phyloP scores from a whole-genome alignment of 2,888 invertebrate species.

The Drosophila infuscata region DNA sequence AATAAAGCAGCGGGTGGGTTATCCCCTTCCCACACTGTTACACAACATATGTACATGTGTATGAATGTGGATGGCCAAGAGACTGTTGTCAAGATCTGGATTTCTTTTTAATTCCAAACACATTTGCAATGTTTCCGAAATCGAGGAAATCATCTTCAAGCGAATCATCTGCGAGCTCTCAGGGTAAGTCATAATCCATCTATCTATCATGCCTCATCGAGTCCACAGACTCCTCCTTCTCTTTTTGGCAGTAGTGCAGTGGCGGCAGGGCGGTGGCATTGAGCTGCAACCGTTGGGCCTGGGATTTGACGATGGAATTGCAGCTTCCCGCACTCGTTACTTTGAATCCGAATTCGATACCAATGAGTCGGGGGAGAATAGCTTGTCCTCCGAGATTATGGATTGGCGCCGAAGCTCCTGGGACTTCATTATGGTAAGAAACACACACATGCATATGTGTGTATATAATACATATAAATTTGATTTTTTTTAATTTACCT shows the following conservation, averaged over 20 bases:
- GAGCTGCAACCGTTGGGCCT: not conserved
- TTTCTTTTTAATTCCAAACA: not conserved
- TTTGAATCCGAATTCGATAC: slow-evolving; percentile 30
- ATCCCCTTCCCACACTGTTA: no score
- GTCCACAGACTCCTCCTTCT: not conserved
- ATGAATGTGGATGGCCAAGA: not conserved
- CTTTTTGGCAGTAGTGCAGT: not conserved
- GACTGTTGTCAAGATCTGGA: slow-evolving; percentile 7
- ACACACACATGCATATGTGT: not conserved
- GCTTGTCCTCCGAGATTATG: not conserved
- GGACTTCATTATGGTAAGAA: slow-evolving; percentile 22
- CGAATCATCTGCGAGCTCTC: not conserved
- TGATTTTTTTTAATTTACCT: not conserved
- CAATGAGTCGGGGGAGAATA: not conserved
- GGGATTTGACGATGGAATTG: not conserved
- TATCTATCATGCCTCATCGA: not conserved
- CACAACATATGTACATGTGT: not conserved
- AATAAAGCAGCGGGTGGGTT: no score
- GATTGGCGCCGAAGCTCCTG: slow-evolving; percentile 11
- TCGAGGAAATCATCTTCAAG: slow-evolving; percentile 1
- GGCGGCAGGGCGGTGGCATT: not conserved
- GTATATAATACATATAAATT: not conserved
- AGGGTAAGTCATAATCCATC: slow-evolving; percentile 5
- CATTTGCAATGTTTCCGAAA: slow-evolving; percentile 12
- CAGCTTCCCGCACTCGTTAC: not conserved